A percentile compares a stretch with the other conserved stretches of the same genome.
Conservation (phyloP, 2,113 vertebrate genomes). For the Nothocercus nigrocapillus region DNA sequence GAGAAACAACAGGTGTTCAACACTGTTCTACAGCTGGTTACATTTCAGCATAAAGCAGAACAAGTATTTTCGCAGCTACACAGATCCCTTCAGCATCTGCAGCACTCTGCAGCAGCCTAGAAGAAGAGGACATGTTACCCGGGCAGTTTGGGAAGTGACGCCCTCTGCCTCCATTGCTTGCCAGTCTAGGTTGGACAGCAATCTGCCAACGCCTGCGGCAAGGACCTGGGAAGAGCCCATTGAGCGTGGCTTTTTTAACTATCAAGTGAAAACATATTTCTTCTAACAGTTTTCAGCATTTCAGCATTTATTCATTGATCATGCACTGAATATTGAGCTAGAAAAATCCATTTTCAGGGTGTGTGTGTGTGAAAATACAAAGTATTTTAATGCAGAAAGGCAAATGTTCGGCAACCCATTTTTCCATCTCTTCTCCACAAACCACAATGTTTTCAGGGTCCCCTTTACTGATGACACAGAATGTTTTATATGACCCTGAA, state of each 20-base stretch:
- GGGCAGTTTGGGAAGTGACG: not conserved
- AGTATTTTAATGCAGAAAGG: not conserved
- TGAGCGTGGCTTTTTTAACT: not conserved
- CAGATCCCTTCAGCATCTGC: not conserved
- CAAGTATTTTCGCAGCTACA: not conserved
- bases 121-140: not conserved
- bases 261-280: not conserved
- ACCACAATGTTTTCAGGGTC: not conserved
- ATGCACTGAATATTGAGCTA: not conserved
- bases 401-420: not conserved
- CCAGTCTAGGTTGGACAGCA: not conserved
- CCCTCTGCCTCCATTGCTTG: fast-evolving
- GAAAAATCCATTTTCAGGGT: not conserved
- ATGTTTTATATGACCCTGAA: not conserved
- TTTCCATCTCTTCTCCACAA: not conserved
- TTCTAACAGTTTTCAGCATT: not conserved
- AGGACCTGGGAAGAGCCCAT: not conserved
- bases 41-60: not conserved
- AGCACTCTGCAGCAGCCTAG: not conserved
- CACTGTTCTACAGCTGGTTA: not conserved
- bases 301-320: not conserved
- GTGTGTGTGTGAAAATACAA: not conserved
- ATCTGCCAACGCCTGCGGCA: not conserved
- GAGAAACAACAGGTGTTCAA: not conserved
- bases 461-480: not conserved